phyloP scores from a whole-genome alignment of 2,888 invertebrate species.

The Maniola hyperantus region DNA sequence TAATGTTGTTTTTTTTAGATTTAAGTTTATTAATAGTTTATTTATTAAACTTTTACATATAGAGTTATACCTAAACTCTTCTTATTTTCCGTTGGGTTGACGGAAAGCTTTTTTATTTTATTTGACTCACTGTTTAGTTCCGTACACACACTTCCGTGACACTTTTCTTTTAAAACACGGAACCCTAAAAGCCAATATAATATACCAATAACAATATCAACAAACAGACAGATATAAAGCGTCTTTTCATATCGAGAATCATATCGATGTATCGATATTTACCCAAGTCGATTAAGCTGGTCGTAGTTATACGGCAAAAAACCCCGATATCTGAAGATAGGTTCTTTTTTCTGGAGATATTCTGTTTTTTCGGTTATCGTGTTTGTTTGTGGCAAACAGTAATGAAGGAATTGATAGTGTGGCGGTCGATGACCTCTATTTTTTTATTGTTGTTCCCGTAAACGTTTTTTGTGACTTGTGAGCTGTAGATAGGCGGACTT shows the following conservation, averaged over 20 bases:
- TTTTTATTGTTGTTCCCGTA: slow-evolving; percentile 44
- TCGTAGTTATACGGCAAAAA: slow-evolving; percentile 64
- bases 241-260: slow-evolving; percentile 61
- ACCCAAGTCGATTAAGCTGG: slow-evolving; percentile 72
- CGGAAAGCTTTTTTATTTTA: too few species aligned
- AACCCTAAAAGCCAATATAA: slow-evolving; percentile 38
- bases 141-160: too few species aligned
- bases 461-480: slow-evolving; percentile 29
- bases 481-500: slow-evolving; percentile 8
- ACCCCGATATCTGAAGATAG: slow-evolving; percentile 55
- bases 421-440: slow-evolving; percentile 54
- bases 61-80: too few species aligned
- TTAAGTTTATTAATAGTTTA: too few species aligned
- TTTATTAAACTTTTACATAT: too few species aligned
- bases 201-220: slow-evolving; percentile 56
- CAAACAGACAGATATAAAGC: slow-evolving; percentile 54
- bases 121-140: too few species aligned
- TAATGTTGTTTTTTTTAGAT: too few species aligned
- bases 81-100: too few species aligned
- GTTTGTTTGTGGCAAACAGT: slow-evolving; percentile 71
- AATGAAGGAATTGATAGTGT: slow-evolving; percentile 73
- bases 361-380: slow-evolving; percentile 71
- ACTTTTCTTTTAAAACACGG: background rate
- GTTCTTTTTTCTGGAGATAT: slow-evolving; percentile 67
- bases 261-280: slow-evolving; percentile 63